Percentiles rank a stretch among this genome's conserved stretches.
These are phyloP conservation scores for Galemys pyrenaicus DNA, from an alignment of 2,113 vertebrate genomes.

Conservation along the genomic window DNA sequence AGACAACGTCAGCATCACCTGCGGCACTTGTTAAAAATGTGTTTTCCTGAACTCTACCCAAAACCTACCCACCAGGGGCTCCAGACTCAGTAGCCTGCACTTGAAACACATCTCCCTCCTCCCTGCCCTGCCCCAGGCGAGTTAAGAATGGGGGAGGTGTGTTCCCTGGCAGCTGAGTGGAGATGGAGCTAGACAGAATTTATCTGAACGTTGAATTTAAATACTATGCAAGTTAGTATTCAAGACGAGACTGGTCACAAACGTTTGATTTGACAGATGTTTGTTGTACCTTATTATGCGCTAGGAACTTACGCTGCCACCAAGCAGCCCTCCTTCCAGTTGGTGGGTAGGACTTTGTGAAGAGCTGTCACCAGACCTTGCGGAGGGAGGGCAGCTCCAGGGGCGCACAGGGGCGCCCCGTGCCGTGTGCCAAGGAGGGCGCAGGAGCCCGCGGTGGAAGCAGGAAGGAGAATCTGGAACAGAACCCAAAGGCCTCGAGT, in stretches of 20 bases:
- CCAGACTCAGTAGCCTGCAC: neutral
- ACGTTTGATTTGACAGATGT: neutral
- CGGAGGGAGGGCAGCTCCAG: neutral
- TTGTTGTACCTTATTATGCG: neutral
- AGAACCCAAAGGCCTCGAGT: fast-evolving
- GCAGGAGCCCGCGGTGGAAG: too few species aligned
- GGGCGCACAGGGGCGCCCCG: neutral
- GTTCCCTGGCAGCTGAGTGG: neutral
- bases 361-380: neutral
- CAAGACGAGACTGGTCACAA: neutral
- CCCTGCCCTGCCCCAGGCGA: neutral
- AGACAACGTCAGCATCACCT: neutral
- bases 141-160: neutral
- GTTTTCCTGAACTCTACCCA: neutral
- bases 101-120: neutral
- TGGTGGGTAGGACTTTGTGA: neutral
- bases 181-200: neutral
- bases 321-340: neutral
- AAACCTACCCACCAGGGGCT: neutral
- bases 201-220: constrained; percentile 11
- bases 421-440: fast-evolving
- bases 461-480: neutral
- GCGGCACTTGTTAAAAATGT: neutral
- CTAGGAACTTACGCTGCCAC: neutral
- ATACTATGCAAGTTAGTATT: neutral